phyloP scores from a whole-genome alignment of 2,113 vertebrate genomes.

The Sinosuthora webbiana region DNA sequence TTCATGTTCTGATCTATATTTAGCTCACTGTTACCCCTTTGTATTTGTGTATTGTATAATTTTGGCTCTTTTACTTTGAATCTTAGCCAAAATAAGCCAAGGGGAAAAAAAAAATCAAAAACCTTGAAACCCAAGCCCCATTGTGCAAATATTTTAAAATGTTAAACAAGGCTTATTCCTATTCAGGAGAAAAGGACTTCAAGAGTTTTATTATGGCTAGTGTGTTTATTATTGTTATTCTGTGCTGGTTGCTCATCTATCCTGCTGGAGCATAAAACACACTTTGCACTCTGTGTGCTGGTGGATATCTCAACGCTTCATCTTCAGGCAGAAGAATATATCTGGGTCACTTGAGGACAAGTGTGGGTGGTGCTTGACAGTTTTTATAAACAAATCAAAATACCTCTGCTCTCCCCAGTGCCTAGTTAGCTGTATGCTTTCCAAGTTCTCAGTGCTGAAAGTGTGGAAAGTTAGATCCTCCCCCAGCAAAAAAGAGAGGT shows the following conservation, averaged over 20 bases:
- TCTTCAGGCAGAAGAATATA: slow-evolving; percentile 1
- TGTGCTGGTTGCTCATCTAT: neutral
- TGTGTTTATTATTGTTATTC: slow-evolving; percentile 33
- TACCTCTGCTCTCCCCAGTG: slow-evolving; percentile 22
- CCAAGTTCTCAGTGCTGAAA: slow-evolving; percentile 52
- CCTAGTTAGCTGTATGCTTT: slow-evolving; percentile 33
- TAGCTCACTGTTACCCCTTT: neutral
- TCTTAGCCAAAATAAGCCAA: neutral
- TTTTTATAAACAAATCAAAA: slow-evolving; percentile 58
- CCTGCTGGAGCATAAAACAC: neutral
- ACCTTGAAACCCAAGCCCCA: neutral
- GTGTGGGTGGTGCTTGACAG: slow-evolving; percentile 38
- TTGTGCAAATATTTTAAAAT: neutral
- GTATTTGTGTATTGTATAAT: neutral
- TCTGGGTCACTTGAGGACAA: slow-evolving; percentile 47
- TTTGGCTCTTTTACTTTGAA: neutral
- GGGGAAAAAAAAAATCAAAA: neutral
- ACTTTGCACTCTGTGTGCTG: neutral
- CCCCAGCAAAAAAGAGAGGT: neutral
- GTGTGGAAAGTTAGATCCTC: neutral
- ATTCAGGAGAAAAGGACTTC: neutral
- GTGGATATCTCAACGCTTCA: slow-evolving; percentile 4
- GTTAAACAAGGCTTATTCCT: neutral
- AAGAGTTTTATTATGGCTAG: neutral
- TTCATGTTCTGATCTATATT: neutral